A percentile compares a stretch with the other conserved stretches of the same genome.
phyloP scores from a whole-genome alignment of 2,797 vertebrate genomes.

The Hipposideros larvatus region DNA sequence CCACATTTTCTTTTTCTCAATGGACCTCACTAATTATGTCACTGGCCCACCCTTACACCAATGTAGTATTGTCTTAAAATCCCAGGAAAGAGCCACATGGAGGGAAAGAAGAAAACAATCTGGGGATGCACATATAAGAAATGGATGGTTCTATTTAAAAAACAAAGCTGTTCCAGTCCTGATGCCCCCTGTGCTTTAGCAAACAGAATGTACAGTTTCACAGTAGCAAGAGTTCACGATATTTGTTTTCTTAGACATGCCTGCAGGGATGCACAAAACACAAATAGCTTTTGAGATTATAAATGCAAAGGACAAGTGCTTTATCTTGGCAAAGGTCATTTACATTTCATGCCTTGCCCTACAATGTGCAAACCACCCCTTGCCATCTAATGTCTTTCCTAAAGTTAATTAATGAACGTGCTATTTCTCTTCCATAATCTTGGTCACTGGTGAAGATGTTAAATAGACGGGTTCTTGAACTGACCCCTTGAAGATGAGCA shows the following conservation, averaged over 20 bases:
- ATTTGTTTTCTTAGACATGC: conserved; percentile 50
- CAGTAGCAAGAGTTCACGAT: not conserved
- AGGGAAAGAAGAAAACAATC: not conserved
- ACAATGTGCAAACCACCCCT: not conserved
- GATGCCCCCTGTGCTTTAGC: not conserved
- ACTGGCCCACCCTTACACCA: not conserved
- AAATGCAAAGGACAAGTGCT: conserved; percentile 52
- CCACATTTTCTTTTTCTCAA: not conserved
- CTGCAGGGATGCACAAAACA: not conserved
- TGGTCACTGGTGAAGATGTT: conserved; percentile 70
- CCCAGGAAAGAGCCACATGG: not conserved
- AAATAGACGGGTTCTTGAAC: conserved; percentile 66
- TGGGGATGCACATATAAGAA: not conserved
- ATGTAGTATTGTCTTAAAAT: not conserved
- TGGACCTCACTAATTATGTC: not conserved
- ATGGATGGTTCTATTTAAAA: conserved; percentile 34
- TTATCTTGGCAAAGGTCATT: conserved; percentile 49
- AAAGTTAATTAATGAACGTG: conserved; percentile 63
- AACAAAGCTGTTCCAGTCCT: not conserved
- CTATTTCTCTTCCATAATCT: conserved; percentile 70
- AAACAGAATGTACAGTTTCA: not conserved
- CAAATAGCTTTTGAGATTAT: conserved; percentile 44
- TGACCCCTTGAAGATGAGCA: conserved; percentile 63
- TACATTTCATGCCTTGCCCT: conserved; percentile 62
- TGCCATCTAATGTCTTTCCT: conserved; percentile 48